These are phyloP conservation scores for Erebia aethiops DNA, from an alignment of 2,888 invertebrate genomes.

Conservation along the genomic window DNA sequence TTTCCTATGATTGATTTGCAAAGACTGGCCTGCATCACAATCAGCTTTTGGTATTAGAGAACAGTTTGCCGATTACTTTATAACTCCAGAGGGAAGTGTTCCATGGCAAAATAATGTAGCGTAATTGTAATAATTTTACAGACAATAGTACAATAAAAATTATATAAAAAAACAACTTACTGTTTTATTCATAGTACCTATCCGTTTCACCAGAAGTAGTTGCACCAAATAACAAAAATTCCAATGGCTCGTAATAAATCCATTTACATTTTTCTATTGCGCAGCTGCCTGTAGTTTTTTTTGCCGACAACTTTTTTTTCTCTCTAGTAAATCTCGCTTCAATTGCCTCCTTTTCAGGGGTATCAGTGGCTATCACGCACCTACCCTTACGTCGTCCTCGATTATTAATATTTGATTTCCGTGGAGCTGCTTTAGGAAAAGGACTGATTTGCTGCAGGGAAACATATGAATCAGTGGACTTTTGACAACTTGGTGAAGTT, in stretches of 20 bases:
- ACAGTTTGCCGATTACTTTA: conserved; percentile 1
- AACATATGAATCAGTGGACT: neutral
- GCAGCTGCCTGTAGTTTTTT: too few species aligned
- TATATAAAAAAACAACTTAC: conserved; percentile 24
- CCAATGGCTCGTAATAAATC: too few species aligned
- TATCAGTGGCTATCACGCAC: neutral
- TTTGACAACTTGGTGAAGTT: neutral
- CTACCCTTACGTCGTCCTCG: neutral
- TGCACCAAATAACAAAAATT: conserved; percentile 36
- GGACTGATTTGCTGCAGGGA: neutral
- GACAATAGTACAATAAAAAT: conserved; percentile 21
- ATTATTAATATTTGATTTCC: neutral
- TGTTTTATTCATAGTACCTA: conserved; percentile 26
- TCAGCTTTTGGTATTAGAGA: too few species aligned
- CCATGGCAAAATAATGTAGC: conserved; percentile 17
- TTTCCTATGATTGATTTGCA: too few species aligned
- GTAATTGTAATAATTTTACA: conserved; percentile 22
- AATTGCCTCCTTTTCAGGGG: neutral
- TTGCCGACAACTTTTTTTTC: too few species aligned
- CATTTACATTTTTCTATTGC: too few species aligned
- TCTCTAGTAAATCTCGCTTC: neutral
- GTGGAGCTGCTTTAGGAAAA: neutral
- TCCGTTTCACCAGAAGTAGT: conserved; percentile 29
- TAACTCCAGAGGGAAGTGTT: neutral
- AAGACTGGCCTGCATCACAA: too few species aligned